Percentiles rank a stretch among this genome's conserved stretches.
Evolutionary conservation across 1,140 invertebrate species (phyloP).

Genomic region (Plectus sambesii): DNA sequence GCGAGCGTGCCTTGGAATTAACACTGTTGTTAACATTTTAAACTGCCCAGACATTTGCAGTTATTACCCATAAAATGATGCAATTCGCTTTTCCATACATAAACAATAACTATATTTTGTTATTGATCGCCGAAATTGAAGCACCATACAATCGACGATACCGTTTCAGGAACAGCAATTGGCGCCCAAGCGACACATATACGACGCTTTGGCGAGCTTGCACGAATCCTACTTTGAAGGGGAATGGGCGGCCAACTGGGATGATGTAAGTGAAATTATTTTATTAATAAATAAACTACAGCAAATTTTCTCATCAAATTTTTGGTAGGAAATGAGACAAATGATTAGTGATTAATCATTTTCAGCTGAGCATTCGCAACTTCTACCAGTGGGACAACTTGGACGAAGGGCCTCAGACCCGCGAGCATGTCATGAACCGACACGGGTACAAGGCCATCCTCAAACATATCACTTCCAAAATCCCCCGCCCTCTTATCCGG

Average conservation of each 20-base stretch:
- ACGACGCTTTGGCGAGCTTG: not conserved
- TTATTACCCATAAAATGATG: not conserved
- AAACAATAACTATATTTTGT: not conserved
- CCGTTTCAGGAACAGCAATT: too few species aligned
- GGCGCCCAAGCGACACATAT: not conserved
- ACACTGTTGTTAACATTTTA: constrained; percentile 12
- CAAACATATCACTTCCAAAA: too few species aligned
- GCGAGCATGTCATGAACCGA: too few species aligned
- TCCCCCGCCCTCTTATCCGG: too few species aligned
- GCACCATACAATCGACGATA: not conserved
- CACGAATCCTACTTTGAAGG: constrained; percentile 7
- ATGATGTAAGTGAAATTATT: constrained; percentile 5
- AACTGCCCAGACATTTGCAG: constrained; percentile 1
- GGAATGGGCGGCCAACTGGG: constrained; percentile 9
- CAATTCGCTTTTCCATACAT: not conserved
- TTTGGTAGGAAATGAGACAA: too few species aligned
- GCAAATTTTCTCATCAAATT: too few species aligned
- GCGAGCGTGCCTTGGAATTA: too few species aligned
- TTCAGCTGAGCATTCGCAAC: too few species aligned
- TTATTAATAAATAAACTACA: not conserved
- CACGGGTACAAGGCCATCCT: too few species aligned
- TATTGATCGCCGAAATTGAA: not conserved
- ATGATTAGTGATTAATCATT: too few species aligned
- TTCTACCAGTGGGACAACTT: too few species aligned
- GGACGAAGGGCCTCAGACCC: too few species aligned